Percentiles rank a stretch among this genome's conserved stretches.
These are phyloP conservation scores for Salminus brasiliensis DNA, from an alignment of 2,113 vertebrate genomes.

Conservation along the genomic window DNA sequence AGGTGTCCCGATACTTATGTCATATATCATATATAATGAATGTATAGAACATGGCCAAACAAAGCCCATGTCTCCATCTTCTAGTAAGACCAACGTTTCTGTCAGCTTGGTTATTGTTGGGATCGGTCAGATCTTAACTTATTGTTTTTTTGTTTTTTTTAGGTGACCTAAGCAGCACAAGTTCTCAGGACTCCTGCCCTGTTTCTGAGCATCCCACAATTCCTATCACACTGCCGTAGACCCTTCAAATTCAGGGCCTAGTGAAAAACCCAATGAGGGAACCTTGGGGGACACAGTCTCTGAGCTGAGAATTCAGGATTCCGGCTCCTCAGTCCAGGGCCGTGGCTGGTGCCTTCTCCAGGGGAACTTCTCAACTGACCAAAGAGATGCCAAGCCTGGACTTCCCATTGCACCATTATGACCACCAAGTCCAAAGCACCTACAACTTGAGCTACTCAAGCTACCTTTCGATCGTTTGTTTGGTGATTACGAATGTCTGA, in stretches of 20 bases:
- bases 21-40: no score
- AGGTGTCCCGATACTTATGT: no score
- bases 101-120: no score
- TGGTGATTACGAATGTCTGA: no score
- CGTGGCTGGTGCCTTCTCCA: not conserved
- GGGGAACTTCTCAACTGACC: not conserved
- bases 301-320: not conserved
- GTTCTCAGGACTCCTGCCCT: not conserved
- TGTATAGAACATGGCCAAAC: no score
- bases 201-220: not conserved
- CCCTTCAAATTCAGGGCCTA: not conserved
- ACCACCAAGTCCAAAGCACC: not conserved
- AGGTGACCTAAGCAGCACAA: not conserved
- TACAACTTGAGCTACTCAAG: not conserved
- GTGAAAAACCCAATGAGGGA: no score
- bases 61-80: no score
- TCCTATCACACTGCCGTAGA: not conserved
- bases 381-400: not conserved
- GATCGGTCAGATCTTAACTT: no score
- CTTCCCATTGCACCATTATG: not conserved
- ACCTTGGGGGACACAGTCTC: not conserved
- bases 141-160: not conserved
- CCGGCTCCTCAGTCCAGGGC: not conserved
- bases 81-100: no score
- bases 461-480: not conserved